Percentiles rank a stretch among this genome's conserved stretches.
Conservation (phyloP, 2,888 invertebrate species). For the Caradrina clavipalpis region DNA sequence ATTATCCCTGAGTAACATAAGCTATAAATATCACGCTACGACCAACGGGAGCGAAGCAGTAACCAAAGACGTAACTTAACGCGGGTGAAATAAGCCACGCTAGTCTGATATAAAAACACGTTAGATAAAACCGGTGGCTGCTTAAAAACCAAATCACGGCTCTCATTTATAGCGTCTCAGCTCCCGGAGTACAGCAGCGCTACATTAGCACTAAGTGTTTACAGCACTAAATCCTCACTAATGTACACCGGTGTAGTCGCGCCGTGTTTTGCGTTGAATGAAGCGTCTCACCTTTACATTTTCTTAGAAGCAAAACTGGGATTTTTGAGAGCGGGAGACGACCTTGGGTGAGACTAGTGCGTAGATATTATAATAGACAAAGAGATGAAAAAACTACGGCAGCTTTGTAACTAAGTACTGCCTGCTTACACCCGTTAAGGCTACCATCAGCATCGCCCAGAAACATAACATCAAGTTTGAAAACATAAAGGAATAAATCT, state of each 20-base stretch:
- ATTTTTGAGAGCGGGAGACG: background rate
- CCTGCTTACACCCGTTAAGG: too few relatives aligned
- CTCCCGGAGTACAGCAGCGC: slow-evolving; percentile 21
- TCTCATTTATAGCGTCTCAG: background rate
- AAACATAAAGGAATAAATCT: slow-evolving; percentile 18
- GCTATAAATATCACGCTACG: too few relatives aligned
- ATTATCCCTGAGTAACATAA: too few relatives aligned
- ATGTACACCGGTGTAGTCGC: background rate
- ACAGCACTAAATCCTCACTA: slow-evolving; percentile 35
- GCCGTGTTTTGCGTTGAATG: background rate
- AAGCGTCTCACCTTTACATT: background rate
- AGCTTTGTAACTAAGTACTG: too few relatives aligned
- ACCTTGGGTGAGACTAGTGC: background rate
- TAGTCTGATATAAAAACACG: background rate
- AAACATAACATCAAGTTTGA: background rate
- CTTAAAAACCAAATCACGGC: slow-evolving; percentile 1
- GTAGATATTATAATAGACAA: background rate
- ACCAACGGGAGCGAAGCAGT: too few relatives aligned
- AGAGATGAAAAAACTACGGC: too few relatives aligned
- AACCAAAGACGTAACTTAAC: too few relatives aligned
- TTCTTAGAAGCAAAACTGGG: background rate
- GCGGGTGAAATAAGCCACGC: too few relatives aligned
- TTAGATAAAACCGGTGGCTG: background rate
- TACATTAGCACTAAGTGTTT: slow-evolving; percentile 43
- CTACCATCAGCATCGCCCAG: too few relatives aligned